A percentile compares a stretch with the other conserved stretches of the same genome.
phyloP scores from a whole-genome alignment of 2,888 invertebrate species.

The Enchytraeus crypticus region DNA sequence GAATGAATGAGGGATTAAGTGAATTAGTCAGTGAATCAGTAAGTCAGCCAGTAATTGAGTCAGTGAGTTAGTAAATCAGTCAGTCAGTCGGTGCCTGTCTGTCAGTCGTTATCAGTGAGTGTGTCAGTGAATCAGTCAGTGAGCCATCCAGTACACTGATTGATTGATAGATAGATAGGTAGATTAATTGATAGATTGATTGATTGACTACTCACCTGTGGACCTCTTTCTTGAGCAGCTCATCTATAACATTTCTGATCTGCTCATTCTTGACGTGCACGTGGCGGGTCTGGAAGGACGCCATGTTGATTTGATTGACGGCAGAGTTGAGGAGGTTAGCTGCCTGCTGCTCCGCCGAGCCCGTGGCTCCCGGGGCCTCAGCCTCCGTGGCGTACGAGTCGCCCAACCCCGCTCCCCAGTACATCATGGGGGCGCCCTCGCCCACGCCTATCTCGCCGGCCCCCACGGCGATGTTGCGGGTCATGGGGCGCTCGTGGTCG shows the following conservation, averaged over 20 bases:
- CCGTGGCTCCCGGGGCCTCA: background rate
- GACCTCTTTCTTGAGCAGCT: slow-evolving; percentile 38
- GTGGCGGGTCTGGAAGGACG: slow-evolving; percentile 13
- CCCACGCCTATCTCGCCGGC: slow-evolving; percentile 31
- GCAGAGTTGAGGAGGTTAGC: slow-evolving; percentile 8
- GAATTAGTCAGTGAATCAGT: too few species aligned
- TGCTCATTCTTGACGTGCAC: slow-evolving; percentile 24
- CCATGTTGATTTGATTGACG: slow-evolving; percentile 26
- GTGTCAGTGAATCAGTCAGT: too few species aligned
- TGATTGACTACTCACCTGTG: too few species aligned
- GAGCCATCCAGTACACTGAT: too few species aligned
- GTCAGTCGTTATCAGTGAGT: too few species aligned
- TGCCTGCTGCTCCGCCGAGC: background rate
- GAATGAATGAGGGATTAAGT: too few species aligned
- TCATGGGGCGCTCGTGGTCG: slow-evolving; percentile 39
- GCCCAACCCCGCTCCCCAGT: background rate
- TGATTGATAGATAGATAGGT: too few species aligned
- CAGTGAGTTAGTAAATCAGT: too few species aligned
- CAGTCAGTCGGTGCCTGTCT: too few species aligned
- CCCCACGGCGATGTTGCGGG: slow-evolving; percentile 40
- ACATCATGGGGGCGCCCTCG: background rate
- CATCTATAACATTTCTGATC: slow-evolving; percentile 22
- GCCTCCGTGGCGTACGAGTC: background rate
- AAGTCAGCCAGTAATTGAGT: too few species aligned
- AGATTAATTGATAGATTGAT: too few species aligned